Evolutionary conservation across 2,888 invertebrate species (phyloP).

Genomic region (Pilophorus perplexus): DNA sequence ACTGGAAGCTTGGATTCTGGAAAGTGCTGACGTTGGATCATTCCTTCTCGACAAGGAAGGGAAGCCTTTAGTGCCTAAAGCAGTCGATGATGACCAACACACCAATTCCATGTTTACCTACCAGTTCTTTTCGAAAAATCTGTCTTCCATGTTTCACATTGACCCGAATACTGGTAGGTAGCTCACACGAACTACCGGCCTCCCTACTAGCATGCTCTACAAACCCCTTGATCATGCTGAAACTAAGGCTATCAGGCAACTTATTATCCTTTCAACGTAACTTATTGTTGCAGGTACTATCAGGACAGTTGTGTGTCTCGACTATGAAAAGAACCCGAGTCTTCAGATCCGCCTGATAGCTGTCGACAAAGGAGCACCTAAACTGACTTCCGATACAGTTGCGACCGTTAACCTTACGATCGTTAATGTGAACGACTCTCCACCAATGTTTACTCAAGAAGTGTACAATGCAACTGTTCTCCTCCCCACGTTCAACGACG

Average conservation of each 20-base stretch:
- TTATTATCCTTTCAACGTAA: too few species aligned
- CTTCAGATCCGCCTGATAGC: constrained; percentile 82
- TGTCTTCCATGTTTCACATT: constrained; percentile 75
- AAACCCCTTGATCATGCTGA: too few species aligned
- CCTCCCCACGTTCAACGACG: constrained; percentile 76
- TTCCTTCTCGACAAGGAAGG: constrained; percentile 66
- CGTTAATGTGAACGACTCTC: constrained; percentile 82
- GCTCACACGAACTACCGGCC: too few species aligned
- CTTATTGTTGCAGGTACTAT: constrained; percentile 64
- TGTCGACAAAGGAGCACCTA: constrained; percentile 78
- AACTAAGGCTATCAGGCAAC: too few species aligned
- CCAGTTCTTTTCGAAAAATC: constrained; percentile 75
- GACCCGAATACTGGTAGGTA: constrained; percentile 75
- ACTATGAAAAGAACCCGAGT: constrained; percentile 68
- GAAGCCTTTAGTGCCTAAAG: constrained; percentile 77
- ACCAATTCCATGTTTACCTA: constrained; percentile 80
- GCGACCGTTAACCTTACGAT: constrained; percentile 77
- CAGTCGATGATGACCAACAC: constrained; percentile 80
- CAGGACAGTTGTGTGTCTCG: constrained; percentile 69
- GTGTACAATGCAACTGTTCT: constrained; percentile 73
- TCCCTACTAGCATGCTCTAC: too few species aligned
- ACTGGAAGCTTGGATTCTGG: constrained; percentile 70
- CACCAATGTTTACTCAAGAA: constrained; percentile 71
- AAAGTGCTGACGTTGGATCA: constrained; percentile 69
- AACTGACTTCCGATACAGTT: constrained; percentile 70